Evolutionary conservation across 2,113 vertebrate species (phyloP), one percentile per base, ranked within the genome.

Genomic region (Nothoprocta perdicaria): DNA sequence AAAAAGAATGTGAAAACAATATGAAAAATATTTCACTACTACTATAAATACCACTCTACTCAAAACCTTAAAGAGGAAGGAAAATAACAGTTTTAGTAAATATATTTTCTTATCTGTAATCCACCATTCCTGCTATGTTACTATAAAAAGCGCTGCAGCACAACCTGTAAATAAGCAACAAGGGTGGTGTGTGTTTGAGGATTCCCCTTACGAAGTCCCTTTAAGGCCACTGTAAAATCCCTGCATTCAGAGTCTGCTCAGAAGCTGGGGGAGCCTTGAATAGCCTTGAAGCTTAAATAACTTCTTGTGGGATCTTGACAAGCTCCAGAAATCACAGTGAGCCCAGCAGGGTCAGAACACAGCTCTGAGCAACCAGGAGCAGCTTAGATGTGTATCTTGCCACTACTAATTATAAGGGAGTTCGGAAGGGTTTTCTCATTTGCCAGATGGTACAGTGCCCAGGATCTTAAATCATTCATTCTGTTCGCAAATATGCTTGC

Each of bases 1-100:
- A 38, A 81, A 92, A 85, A 71, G 22, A 77, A 91, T 8, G 61
- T 46, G 18, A 96, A 88, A 63, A 84, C 15, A 14, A 7, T 3
- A 24, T 38, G 26, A 95, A 65, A 19, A 55, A 45, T 7, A 40
- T 60, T 81, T 75, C 22, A 84, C 6, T 27, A 29, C 33, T 55
- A 48, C 22, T 53, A 71, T 18, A 67, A 78, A 50, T 14, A 3
- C 38, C 67, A 8, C 14, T 26, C 29, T 29, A 14, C 0, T 7
- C n/a, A 35, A 43, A 68, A 40, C 14, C 35, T 24, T 87, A 58
- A 80, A 61, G 87, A 61, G 17, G 35, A 8, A 53, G 26, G 26
- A 55, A 29, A 55, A 27, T n/a, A 16, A 48, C 3, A 26, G 22
- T 45, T 83, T 67, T 27, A 62, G 18, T 43, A 8, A 19, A 46